A percentile compares a stretch with the other conserved stretches of the same genome.
Conservation (phyloP, 1,140 invertebrate species). For the Archivesica marissinica region DNA sequence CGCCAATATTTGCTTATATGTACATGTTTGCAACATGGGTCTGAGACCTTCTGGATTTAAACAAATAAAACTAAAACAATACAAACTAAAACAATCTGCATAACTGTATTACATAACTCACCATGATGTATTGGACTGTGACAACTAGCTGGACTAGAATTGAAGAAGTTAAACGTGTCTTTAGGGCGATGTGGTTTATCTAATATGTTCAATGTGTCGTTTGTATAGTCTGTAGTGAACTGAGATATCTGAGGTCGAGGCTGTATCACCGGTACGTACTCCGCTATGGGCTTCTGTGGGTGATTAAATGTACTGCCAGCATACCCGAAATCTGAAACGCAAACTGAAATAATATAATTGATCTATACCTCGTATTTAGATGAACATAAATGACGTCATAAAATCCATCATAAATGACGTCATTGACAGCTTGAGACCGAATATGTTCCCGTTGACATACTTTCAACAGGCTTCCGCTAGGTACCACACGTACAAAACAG, state of each 20-base stretch:
- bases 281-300: constrained; percentile 76
- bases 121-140: constrained; percentile 72
- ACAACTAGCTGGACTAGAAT: constrained; percentile 73
- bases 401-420: too few species aligned
- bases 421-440: too few species aligned
- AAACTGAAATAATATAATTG: neutral
- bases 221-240: constrained; percentile 65
- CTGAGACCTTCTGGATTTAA: too few species aligned
- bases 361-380: too few species aligned
- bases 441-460: too few species aligned
- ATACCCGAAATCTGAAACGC: constrained; percentile 72
- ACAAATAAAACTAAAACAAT: too few species aligned
- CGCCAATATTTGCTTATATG: too few species aligned
- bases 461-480: too few species aligned
- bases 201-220: constrained; percentile 77
- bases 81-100: too few species aligned
- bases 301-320: constrained; percentile 58
- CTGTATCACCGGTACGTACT: constrained; percentile 81
- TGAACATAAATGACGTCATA: too few species aligned
- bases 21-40: too few species aligned
- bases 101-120: constrained; percentile 8
- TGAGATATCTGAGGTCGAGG: constrained; percentile 64
- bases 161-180: constrained; percentile 61
- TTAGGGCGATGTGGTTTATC: constrained; percentile 74
- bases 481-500: too few species aligned